Percentiles rank a stretch among this genome's conserved stretches.
Evolutionary conservation across 1,140 invertebrate species (phyloP).

Genomic region (Solenopsis invicta): DNA sequence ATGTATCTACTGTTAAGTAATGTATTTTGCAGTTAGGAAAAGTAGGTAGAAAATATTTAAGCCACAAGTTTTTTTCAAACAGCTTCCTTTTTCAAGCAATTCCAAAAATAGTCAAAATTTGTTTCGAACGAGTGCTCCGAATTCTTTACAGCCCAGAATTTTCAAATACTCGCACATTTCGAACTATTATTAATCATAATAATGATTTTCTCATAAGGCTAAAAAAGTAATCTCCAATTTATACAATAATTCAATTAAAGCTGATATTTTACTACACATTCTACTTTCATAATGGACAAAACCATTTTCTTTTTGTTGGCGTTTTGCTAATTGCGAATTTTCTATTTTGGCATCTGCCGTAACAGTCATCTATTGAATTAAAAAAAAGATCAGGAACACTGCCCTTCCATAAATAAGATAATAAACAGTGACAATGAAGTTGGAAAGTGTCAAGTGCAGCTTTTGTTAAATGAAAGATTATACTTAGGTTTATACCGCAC

Average conservation of each 20-base stretch:
- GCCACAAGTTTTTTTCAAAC: constrained; percentile 33
- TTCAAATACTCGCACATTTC: constrained; percentile 60
- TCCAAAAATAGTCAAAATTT: constrained; percentile 48
- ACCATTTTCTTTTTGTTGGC: constrained; percentile 61
- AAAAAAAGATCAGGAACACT: constrained; percentile 68
- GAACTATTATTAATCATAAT: constrained; percentile 63
- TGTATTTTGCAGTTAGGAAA: background rate
- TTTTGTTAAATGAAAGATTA: constrained; percentile 64
- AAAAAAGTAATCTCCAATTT: constrained; percentile 69
- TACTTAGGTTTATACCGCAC: constrained; percentile 68
- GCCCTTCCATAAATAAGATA: constrained; percentile 68
- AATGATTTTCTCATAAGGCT: constrained; percentile 58
- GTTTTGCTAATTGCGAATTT: constrained; percentile 67
- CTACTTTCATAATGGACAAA: constrained; percentile 73
- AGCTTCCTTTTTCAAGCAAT: constrained; percentile 21
- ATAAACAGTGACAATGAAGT: constrained; percentile 60
- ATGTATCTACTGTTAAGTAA: constrained; percentile 13
- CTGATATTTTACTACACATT: constrained; percentile 72
- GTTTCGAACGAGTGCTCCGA: constrained; percentile 18
- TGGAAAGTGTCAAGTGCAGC: constrained; percentile 66
- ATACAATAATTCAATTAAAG: constrained; percentile 77
- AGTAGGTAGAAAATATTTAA: constrained; percentile 55
- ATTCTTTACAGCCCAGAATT: constrained; percentile 10
- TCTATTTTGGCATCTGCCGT: constrained; percentile 72
- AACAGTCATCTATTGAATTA: constrained; percentile 69